Evolutionary conservation across 2,888 invertebrate species (phyloP).

Genomic region (Lomographa bimaculata): DNA sequence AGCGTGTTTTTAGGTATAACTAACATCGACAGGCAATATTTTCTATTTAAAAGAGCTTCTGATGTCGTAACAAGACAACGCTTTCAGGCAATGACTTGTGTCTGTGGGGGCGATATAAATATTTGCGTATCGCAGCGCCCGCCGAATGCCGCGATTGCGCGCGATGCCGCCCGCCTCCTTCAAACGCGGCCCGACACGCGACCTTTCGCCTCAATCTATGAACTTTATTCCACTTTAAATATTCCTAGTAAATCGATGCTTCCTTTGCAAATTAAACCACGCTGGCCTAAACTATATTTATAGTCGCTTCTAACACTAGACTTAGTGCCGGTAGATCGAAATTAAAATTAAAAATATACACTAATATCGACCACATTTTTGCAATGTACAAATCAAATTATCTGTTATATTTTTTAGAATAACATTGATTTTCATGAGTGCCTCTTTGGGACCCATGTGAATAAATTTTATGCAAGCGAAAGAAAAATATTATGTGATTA

Average conservation of each 20-base stretch:
- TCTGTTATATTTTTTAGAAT: not conserved
- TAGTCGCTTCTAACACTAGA: too few relatives aligned
- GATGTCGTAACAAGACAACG: conserved; percentile 67
- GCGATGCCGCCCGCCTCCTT: conserved; percentile 38
- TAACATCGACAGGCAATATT: conserved; percentile 69
- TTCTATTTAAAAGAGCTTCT: conserved; percentile 56
- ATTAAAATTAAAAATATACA: too few relatives aligned
- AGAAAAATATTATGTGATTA: too few relatives aligned
- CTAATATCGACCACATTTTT: too few relatives aligned
- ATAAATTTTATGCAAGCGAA: too few relatives aligned
- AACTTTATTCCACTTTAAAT: conserved; percentile 69
- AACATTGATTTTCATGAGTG: not conserved
- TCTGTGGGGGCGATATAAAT: conserved; percentile 60
- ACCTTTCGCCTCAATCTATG: conserved; percentile 52
- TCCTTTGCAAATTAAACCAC: conserved; percentile 48
- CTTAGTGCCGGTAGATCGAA: too few relatives aligned
- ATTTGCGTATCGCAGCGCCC: conserved; percentile 68
- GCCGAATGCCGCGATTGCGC: conserved; percentile 37
- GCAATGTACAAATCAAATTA: too few relatives aligned
- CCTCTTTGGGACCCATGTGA: too few relatives aligned
- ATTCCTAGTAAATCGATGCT: conserved; percentile 56
- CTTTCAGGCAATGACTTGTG: conserved; percentile 75
- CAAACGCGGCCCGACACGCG: conserved; percentile 62
- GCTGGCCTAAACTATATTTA: conserved; percentile 15
- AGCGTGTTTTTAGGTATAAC: conserved; percentile 59